Base-by-base conservation (phyloP, 2,113 vertebrate species). In the Bubo bubo region DNA sequence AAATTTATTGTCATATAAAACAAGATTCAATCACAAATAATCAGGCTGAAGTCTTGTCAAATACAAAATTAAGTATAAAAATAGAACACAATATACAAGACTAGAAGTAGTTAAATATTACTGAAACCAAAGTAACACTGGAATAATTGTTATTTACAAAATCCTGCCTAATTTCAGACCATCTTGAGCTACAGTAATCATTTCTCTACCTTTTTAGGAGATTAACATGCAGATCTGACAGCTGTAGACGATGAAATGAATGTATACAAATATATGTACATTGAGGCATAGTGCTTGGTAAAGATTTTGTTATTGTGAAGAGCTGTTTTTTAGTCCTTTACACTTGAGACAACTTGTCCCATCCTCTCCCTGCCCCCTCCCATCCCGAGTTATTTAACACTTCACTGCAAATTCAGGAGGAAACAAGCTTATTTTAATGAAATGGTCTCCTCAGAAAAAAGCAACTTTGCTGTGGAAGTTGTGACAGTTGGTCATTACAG, bases 51-150 rank as follows among this genome's bases (percentile, higher is more conserved):
- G 55, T 83, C 50, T 96, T 84, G 84, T 79, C 81, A 96, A 97
- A 95, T 95, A 97, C 93, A 97, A 97, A 83, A 95, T 52, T 58
- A 87, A 68, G 82, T 92, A 96, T 79, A 95, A 97, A 96, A 96
- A 95, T 76, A 95, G 64, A 94, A 96, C 68, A 91, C 84, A 85
- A 87, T 96, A 79, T 96, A 95, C 91, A 97, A 91, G 77, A 79
- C 73, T 76, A 79, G 27, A 83, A 94, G 62, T 50, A 95, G 76
- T 95, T 88, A 95, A 95, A 96, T 97, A 94, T 83, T 93, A 86
- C 90, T 75, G 83, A 63, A 96, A 28, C 35, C 63, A 30, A 76
- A 91, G 37, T 37, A 55, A 56, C 34, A 32, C 22, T 53, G 79
- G 45, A 70, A 67, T 50, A 92, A 85, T 81, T 62, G 68, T 37